phyloP scores from a whole-genome alignment of 2,113 vertebrate species.

The Nothoprocta pentlandii region DNA sequence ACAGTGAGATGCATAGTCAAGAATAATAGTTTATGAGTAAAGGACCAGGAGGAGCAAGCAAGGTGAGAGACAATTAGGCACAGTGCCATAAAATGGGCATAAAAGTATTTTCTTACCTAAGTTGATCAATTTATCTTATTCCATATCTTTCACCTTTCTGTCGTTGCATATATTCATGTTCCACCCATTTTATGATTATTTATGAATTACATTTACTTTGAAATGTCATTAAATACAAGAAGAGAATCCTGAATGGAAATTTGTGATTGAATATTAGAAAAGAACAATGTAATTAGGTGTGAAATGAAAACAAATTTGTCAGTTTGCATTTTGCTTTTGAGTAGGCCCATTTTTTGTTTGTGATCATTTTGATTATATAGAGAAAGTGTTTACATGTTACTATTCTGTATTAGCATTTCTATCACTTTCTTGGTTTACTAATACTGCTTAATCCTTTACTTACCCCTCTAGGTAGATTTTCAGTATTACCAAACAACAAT shows the following conservation, averaged over 20 bases:
- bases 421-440: conserved; percentile 20
- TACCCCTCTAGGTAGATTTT: conserved; percentile 85
- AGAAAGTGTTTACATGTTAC: neutral
- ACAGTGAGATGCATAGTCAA: neutral
- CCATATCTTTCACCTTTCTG: neutral
- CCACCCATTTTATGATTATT: neutral
- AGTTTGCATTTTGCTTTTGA: conserved; percentile 73
- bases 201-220: neutral
- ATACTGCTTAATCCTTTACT: conserved; percentile 36
- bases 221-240: neutral
- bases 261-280: conserved; percentile 12
- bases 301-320: neutral
- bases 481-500: conserved; percentile 92
- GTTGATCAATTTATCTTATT: neutral
- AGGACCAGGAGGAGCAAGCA: neutral
- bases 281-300: neutral
- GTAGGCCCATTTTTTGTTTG: conserved; percentile 48
- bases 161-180: neutral
- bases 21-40: neutral
- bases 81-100: neutral
- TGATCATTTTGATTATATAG: conserved; percentile 21
- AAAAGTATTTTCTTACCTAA: neutral
- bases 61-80: neutral
- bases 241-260: conserved; percentile 8
- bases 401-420: neutral